Evolutionary conservation across 2,888 invertebrate genomes (phyloP).

Genomic region (Ferdinandea cuprea): DNA sequence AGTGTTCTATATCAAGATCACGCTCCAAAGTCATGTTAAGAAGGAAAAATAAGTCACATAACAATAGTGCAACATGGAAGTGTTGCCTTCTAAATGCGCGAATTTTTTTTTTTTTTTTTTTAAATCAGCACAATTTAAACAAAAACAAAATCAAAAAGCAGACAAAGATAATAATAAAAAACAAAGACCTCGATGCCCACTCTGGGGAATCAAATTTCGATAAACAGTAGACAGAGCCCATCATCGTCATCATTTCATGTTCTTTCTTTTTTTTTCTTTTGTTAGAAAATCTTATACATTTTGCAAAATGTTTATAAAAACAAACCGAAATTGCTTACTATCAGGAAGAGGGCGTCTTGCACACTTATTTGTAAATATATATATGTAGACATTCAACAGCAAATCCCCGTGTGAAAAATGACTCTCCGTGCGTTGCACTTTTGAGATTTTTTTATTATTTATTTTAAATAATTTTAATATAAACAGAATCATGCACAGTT

Average conservation of each 20-base stretch:
- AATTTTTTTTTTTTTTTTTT: conserved; percentile 4
- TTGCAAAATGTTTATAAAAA: conserved; percentile 1
- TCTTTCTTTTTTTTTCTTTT: background rate
- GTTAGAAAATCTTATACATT: background rate
- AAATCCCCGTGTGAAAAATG: conserved; percentile 43
- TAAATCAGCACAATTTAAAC: conserved; percentile 58
- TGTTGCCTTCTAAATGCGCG: conserved; percentile 53
- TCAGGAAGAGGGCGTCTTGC: conserved; percentile 59
- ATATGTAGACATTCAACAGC: background rate
- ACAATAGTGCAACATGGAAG: conserved; percentile 27
- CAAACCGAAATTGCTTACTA: conserved; percentile 56
- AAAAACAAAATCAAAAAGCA: conserved; percentile 23
- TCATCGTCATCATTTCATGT: background rate
- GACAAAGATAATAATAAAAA: conserved; percentile 21
- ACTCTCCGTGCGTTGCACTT: conserved; percentile 42
- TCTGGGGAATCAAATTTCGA: conserved; percentile 64
- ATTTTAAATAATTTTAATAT: background rate
- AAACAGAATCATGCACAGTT: background rate
- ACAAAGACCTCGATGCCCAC: conserved; percentile 40
- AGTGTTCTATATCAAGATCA: conserved; percentile 48
- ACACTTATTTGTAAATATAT: conserved; percentile 7
- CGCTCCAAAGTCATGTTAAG: conserved; percentile 53
- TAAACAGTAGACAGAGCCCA: conserved; percentile 39
- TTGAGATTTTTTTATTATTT: conserved; percentile 8
- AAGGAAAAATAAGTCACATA: conserved; percentile 37